These are phyloP conservation scores for Camptogramma bilineatum DNA, from an alignment of 2,888 invertebrate genomes.

Conservation along the genomic window DNA sequence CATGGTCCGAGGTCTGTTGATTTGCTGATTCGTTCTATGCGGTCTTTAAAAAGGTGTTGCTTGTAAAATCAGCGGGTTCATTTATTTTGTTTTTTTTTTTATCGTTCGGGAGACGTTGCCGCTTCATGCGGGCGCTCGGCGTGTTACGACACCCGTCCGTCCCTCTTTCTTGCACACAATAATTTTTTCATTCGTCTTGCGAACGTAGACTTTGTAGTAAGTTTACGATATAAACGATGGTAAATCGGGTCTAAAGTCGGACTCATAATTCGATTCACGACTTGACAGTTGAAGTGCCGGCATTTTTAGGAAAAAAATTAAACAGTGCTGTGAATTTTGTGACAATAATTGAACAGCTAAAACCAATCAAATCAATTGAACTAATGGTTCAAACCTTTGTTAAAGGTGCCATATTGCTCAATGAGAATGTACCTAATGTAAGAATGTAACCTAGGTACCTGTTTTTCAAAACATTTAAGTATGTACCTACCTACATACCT, in stretches of 20 bases:
- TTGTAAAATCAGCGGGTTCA: slow-evolving; percentile 31
- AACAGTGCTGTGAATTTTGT: no score
- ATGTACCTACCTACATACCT: no score
- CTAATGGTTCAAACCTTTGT: no score
- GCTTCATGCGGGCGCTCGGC: slow-evolving; percentile 39
- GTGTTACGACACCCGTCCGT: slow-evolving; percentile 17
- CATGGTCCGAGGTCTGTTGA: slow-evolving; percentile 7
- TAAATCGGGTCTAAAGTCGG: background rate
- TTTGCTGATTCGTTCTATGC: slow-evolving; percentile 20
- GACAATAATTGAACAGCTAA: no score
- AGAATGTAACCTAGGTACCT: no score
- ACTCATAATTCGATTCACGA: no score
- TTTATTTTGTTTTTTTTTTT: slow-evolving; percentile 41
- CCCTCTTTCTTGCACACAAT: slow-evolving; percentile 33
- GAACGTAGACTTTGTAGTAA: slow-evolving; percentile 5
- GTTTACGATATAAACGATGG: background rate
- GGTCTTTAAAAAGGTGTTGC: slow-evolving; percentile 17
- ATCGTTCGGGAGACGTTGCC: slow-evolving; percentile 53
- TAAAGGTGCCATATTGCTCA: no score
- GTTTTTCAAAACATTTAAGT: no score
- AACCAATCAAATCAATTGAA: no score
- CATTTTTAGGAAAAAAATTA: no score
- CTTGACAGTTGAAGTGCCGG: no score
- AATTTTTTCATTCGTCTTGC: slow-evolving; percentile 28
- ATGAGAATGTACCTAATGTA: no score